Evolutionary conservation across 2,888 invertebrate species (phyloP), one percentile per base, ranked within the genome.

Genomic region (Rhingia rostrata): DNA sequence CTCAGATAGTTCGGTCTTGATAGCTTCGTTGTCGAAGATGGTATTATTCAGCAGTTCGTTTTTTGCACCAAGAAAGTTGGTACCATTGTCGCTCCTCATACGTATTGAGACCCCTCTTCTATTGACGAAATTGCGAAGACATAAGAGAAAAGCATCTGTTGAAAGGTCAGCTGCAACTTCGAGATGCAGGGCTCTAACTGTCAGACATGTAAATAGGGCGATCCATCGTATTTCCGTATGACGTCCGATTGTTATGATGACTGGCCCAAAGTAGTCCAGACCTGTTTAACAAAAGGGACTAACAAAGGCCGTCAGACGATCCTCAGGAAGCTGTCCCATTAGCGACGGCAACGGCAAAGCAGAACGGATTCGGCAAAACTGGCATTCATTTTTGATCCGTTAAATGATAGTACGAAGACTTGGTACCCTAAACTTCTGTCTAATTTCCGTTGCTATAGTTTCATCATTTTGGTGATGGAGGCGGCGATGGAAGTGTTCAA

Each of bases 51-150:
- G 30, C 5, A 54, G 43, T 12, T 54, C 67, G 10, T 66, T 70
- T 22, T 60, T 72, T 2, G 67, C 80, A 14, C 82, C 82, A 12
- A 86, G 14, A 35, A 73, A 80, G 51, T 73, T 80, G 37, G n/a
- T n/a, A n/a, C n/a, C n/a, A n/a, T n/a, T n/a, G 70, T 75, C 70
- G 12, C 43, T 64, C 10, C 63, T 39, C 2, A 70, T 70, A 9
- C 45, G 43, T 12, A 30, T 5, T 6, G 70, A 54, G 6, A 32
- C 60, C 3, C 78, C 86, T n/a, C 86, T 53, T 2, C 69, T 66
- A 58, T 81, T 86, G 33, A 86, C 51, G 66, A 79, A 82, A 58
- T 82, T 79, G 41, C 74, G 58, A 6, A 86, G 53, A 56, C 84
- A 84, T 39, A 84, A 49, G n/a, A 81, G 43, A 35, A 61, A 81